Conservation (phyloP, 2,797 vertebrate genomes). For the Clangula hyemalis region DNA sequence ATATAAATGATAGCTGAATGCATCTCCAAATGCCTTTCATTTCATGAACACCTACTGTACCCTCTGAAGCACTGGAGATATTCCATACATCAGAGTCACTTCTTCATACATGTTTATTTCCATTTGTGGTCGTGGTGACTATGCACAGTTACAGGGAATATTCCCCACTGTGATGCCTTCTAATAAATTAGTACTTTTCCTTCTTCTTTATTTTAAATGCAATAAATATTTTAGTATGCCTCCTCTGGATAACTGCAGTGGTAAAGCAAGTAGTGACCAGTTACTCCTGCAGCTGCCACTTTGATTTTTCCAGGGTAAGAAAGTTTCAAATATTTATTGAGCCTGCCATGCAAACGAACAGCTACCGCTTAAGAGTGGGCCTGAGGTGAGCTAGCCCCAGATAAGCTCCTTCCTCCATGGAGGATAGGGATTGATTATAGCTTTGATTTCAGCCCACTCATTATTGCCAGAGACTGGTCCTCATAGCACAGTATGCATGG, state of each 20-base stretch:
- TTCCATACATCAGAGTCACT: background rate
- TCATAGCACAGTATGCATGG: background rate
- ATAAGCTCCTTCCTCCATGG: background rate
- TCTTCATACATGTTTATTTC: background rate
- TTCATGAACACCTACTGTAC: background rate
- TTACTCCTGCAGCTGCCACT: conserved; percentile 18
- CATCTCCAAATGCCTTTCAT: background rate
- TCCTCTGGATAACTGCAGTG: background rate
- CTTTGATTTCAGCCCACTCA: background rate
- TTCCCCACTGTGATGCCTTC: background rate
- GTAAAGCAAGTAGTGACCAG: conserved; percentile 12
- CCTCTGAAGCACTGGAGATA: background rate
- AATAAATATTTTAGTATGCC: conserved; percentile 37
- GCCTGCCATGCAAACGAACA: background rate
- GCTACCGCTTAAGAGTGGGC: background rate
- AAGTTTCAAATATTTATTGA: conserved; percentile 17
- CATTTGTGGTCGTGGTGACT: background rate
- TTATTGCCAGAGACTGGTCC: background rate
- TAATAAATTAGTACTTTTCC: conserved; percentile 25
- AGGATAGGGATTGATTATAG: background rate
- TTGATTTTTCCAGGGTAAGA: conserved; percentile 6
- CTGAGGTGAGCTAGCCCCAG: background rate
- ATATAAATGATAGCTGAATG: background rate
- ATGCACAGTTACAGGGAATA: background rate
- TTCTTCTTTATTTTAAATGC: conserved; percentile 19